Evolutionary conservation across 2,888 invertebrate species (phyloP).

Genomic region (Xanthia icteritia): DNA sequence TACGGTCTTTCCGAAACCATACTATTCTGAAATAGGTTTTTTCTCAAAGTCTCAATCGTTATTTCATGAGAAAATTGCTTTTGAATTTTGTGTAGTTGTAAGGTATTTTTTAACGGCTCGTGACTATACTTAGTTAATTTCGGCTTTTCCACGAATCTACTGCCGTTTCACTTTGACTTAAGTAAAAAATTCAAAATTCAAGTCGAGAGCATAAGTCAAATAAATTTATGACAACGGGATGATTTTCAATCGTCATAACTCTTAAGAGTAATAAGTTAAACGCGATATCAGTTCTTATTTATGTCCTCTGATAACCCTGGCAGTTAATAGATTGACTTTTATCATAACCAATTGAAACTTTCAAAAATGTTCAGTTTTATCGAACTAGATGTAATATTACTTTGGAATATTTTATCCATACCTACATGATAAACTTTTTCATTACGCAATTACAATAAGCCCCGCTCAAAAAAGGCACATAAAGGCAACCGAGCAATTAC

Average conservation of each 20-base stretch:
- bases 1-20: no score
- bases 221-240: no score
- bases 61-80: background rate
- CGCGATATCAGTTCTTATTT: background rate
- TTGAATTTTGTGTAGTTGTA: background rate
- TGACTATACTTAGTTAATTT: background rate
- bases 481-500: slow-evolving; percentile 51
- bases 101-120: no score
- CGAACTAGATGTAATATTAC: background rate
- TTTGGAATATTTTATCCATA: background rate
- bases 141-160: background rate
- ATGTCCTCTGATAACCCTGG: background rate
- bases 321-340: background rate
- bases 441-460: slow-evolving; percentile 9
- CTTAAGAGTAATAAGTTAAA: background rate
- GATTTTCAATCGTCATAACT: background rate
- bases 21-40: no score
- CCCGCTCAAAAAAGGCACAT: slow-evolving; percentile 14
- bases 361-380: background rate
- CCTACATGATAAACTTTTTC: background rate
- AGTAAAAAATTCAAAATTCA: no score
- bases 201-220: background rate
- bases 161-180: background rate
- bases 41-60: background rate
- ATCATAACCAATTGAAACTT: background rate